These are phyloP conservation scores for Phyllotreta striolata DNA, from an alignment of 2,888 invertebrate species.

Conservation along the genomic window DNA sequence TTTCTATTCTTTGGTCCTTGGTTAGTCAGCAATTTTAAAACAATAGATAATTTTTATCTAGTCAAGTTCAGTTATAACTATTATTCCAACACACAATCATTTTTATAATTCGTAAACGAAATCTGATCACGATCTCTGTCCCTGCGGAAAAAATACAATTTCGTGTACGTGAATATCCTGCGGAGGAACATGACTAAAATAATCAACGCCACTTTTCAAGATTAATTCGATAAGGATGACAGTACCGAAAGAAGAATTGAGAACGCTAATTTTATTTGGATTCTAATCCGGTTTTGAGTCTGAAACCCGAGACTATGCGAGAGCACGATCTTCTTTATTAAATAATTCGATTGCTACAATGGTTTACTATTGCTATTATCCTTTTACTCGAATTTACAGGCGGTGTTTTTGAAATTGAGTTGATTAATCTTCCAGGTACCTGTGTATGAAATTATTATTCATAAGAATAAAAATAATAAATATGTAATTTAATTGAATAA, in stretches of 20 bases:
- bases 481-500: too few relatives aligned
- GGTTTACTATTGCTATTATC: too few relatives aligned
- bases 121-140: slow-evolving; percentile 19
- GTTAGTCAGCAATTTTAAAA: neutral
- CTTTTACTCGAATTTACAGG: too few relatives aligned
- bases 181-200: slow-evolving; percentile 26
- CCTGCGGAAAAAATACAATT: slow-evolving; percentile 5
- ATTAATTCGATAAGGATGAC: slow-evolving; percentile 19
- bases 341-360: too few relatives aligned
- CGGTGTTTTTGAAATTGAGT: too few relatives aligned
- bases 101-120: slow-evolving; percentile 7
- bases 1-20: too few relatives aligned
- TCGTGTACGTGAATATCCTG: slow-evolving; percentile 25
- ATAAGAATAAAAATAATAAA: too few relatives aligned
- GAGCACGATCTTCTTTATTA: too few relatives aligned
- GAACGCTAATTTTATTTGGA: slow-evolving; percentile 1
- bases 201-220: slow-evolving; percentile 9
- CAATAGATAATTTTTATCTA: neutral
- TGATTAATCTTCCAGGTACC: too few relatives aligned
- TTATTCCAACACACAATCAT: slow-evolving; percentile 1
- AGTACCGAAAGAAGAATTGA: slow-evolving; percentile 7
- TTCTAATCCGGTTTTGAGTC: neutral
- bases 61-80: neutral
- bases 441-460: too few relatives aligned
- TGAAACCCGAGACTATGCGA: too few relatives aligned